Base-by-base conservation (phyloP, 2,888 invertebrate genomes). In the Cataglyphis rosenhaueri region DNA sequence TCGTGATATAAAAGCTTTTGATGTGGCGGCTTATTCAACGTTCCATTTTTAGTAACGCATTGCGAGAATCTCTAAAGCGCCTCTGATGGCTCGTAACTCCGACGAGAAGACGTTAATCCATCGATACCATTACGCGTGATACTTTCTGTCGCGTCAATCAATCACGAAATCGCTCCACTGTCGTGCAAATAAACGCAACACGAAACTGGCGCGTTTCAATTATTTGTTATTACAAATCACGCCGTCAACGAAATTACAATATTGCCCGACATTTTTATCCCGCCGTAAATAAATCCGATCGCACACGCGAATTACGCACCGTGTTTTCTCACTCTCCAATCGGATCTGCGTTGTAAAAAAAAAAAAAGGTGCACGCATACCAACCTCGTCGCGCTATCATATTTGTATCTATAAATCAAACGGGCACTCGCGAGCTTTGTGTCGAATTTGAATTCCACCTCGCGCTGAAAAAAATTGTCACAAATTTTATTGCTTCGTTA, bases 31-130 rank as follows among this genome's bases (percentile, higher is more conserved):
- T 85, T 88, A 86, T 88, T 88, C 86, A 86, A 81, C 65, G 76
- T 57, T 66, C 65, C 57, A 86, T 83, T 85, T 88, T 88, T 88
- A 88, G 86, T 44, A 18, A n/a, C 71, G 41, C 38, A 59, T 82
- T 66, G 73, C 71, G 70, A 76, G 78, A 83, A 70, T 82, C 65
- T 83, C 83, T 88, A 84, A 88, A 88, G 76, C 70, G 48, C 8
- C 70, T 57, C 89, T 87, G 87, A 88, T 87, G 87, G 84, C 85
- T 82, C 76, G 57, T 81, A 84, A 88, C 82, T 84, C 84, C 82
- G 83, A 82, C 64, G 89, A 83, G 83, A 86, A 75, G 81, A 68
- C 82, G 81, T 68, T 84, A 85, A 86, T 88, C 82, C 87, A 79
- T 78, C 87, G 82, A 73, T 84, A 70, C 73, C 74, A 87, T 89